These are phyloP conservation scores for Battus philenor DNA, from an alignment of 1,140 invertebrate species.

Conservation along the genomic window DNA sequence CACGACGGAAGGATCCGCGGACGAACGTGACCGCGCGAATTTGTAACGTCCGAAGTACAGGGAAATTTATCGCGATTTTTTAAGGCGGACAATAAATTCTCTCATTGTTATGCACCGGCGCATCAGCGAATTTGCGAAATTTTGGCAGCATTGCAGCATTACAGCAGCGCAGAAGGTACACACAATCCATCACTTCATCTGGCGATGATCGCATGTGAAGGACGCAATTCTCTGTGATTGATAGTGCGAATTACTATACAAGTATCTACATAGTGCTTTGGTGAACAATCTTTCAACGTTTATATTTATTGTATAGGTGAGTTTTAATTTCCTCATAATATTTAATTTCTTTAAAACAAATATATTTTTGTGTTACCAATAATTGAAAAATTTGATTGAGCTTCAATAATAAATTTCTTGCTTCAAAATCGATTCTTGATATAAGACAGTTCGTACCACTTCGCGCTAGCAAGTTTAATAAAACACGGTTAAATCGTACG, in stretches of 20 bases:
- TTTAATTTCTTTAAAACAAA: no score
- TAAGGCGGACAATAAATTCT: conserved; percentile 26
- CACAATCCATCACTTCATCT: conserved; percentile 41
- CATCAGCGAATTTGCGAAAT: conserved; percentile 53
- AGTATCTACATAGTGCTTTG: conserved; percentile 25
- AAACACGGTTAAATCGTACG: conserved; percentile 16
- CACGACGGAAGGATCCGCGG: conserved; percentile 40
- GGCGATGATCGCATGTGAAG: conserved; percentile 46
- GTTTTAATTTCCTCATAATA: conserved; percentile 20
- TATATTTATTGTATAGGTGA: no score
- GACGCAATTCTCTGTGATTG: conserved; percentile 42
- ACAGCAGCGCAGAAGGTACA: conserved; percentile 21
- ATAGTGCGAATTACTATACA: conserved; percentile 29
- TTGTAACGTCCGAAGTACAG: conserved; percentile 26
- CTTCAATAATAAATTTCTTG: neutral
- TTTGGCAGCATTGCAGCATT: conserved; percentile 53
- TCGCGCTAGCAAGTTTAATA: conserved; percentile 16
- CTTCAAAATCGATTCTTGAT: conserved; percentile 12
- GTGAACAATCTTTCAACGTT: no score
- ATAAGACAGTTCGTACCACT: conserved; percentile 3
- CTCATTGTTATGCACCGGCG: conserved; percentile 43
- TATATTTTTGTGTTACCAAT: no score
- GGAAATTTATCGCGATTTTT: conserved; percentile 38
- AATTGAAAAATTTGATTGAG: no score
- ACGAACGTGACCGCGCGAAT: conserved; percentile 35